Base-by-base conservation (phyloP, 1,140 invertebrate species). In the Propsilocerus akamusi region DNA sequence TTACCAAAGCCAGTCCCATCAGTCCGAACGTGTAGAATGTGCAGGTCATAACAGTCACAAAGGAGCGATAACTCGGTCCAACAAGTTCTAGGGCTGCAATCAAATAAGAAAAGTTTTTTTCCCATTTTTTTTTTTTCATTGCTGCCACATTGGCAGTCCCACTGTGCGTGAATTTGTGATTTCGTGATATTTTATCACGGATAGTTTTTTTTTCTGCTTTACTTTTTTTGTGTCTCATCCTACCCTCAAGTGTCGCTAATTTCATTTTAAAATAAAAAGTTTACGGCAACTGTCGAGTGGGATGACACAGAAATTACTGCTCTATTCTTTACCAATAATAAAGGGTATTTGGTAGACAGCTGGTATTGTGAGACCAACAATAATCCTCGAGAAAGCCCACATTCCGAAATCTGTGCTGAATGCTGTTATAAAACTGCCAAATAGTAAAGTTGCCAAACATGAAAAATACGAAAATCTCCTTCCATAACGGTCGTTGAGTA, bases 331-430 rank as follows among this genome's bases (percentile, higher is more conserved):
- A 91, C 89, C 86, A 59, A 93, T 91, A 52, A 93, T 92, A 59
- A 92, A 93, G 4, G 89, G 89, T 63, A 93, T 90, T 70, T 94
- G 88, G 67, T 92, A 93, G n/a, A 92, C 81, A 4, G 87, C 88
- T 8, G 88, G 88, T 56, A 92, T 87, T 1, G 87, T 89, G 1
- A 91, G 64, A 14, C 88, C 89, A 5, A 90, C 86, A 47, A 92
- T 71, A 11, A 81, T 70, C 55, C 86, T 71, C 55, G 81, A 81
- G 2, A 73, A 66, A 0, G 84, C 78, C 84, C 89, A 93, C 37
- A 74, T 75, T 77, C 80, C 85, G 61, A 87, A 91, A 60, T 81
- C 73, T 46, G 73, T 73, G 25, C 85, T 76, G 37, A 80, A 70
- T 3, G 81, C 80, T 8, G 83, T 86, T 53, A 86, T 67, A 53